Conservation (phyloP, 2,797 vertebrate species). For the Muscicapa striata region DNA sequence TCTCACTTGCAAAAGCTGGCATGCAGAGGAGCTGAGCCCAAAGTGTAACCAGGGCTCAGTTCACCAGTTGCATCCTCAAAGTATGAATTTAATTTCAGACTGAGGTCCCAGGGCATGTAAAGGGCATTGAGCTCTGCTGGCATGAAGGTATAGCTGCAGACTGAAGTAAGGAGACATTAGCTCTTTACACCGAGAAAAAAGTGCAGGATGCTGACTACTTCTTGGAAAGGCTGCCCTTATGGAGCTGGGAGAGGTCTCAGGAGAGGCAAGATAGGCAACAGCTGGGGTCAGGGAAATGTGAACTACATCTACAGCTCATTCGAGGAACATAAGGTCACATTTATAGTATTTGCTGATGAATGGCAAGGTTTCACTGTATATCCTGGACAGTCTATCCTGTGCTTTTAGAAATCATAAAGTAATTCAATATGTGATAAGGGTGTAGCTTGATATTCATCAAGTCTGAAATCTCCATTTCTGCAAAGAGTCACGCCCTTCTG, state of each 20-base stretch:
- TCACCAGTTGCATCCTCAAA: neutral
- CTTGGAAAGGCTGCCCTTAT: neutral
- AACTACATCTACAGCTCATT: conserved; percentile 6
- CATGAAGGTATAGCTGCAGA: neutral
- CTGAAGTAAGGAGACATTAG: neutral
- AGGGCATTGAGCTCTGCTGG: neutral
- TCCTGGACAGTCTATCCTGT: neutral
- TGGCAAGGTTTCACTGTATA: neutral
- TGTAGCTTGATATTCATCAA: neutral
- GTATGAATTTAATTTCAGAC: neutral
- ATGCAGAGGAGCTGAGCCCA: neutral
- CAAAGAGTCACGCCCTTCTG: conserved; percentile 10
- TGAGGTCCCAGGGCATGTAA: neutral
- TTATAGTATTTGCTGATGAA: conserved; percentile 9
- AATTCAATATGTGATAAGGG: neutral
- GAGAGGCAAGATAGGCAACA: neutral
- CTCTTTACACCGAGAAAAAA: neutral
- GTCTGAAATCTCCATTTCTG: conserved; percentile 37
- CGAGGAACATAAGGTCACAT: conserved; percentile 35
- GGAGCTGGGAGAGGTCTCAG: neutral
- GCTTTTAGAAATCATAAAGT: conserved; percentile 21
- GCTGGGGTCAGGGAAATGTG: neutral
- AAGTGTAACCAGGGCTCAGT: neutral
- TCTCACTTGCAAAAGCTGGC: neutral
- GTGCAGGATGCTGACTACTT: neutral